A percentile compares a stretch with the other conserved stretches of the same genome.
These are phyloP conservation scores for Xiphydria camelus DNA, from an alignment of 2,888 invertebrate species.

Conservation along the genomic window DNA sequence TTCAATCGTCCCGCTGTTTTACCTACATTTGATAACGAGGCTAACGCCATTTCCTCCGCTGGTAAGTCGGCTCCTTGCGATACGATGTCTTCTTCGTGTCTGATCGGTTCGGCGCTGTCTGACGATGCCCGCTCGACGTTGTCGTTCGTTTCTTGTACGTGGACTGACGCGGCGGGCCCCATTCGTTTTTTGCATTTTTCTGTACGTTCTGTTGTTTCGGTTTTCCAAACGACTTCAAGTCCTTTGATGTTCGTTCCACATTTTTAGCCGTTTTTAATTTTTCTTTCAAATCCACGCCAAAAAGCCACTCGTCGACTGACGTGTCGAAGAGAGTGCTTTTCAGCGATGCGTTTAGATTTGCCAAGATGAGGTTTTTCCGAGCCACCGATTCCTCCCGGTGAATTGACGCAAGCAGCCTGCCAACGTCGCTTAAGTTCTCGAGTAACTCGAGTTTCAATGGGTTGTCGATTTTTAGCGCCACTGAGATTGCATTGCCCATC, in stretches of 20 bases:
- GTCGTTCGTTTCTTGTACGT: conserved; percentile 6
- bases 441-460: no score
- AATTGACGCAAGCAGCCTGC: conserved; percentile 4
- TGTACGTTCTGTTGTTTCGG: conserved; percentile 2
- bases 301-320: conserved; percentile 13
- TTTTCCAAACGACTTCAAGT: background rate
- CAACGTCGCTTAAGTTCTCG: conserved; percentile 11
- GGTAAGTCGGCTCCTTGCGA: no score
- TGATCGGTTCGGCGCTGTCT: no score
- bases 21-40: no score
- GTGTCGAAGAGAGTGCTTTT: conserved; percentile 8
- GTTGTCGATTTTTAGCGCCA: conserved; percentile 4
- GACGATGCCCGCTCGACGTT: conserved; percentile 9
- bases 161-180: conserved; percentile 11
- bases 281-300: conserved; percentile 15
- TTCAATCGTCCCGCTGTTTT: no score
- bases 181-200: conserved; percentile 12
- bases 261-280: conserved; percentile 4
- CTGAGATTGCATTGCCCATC: conserved; percentile 9
- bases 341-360: conserved; percentile 5
- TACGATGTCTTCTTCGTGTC: no score
- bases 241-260: conserved; percentile 11
- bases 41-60: no score
- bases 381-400: background rate
- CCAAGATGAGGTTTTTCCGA: background rate